Conservation (phyloP, 2,888 invertebrate species). For the Notocelia uddmanniana region DNA sequence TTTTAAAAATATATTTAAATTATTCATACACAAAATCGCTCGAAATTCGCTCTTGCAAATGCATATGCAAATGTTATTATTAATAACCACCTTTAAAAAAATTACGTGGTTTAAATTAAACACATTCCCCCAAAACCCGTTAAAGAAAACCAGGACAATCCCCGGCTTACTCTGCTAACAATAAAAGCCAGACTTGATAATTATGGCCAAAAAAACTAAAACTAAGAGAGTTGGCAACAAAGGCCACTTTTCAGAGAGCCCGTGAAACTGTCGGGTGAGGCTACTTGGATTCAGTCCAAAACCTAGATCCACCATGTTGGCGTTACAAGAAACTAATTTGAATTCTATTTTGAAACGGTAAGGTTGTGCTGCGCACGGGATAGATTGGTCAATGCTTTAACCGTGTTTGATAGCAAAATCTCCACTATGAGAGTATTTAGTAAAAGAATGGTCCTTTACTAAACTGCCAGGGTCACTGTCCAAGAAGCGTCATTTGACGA, state of each 20-base stretch:
- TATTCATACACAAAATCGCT: no score
- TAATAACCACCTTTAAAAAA: background rate
- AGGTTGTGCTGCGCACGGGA: background rate
- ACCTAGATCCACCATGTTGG: constrained; percentile 1
- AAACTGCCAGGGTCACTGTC: background rate
- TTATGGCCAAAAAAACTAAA: constrained; percentile 53
- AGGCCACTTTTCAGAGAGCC: constrained; percentile 63
- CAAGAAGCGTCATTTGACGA: background rate
- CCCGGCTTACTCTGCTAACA: constrained; percentile 28
- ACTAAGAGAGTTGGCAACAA: constrained; percentile 54
- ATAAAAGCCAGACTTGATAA: constrained; percentile 52
- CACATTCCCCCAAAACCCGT: background rate
- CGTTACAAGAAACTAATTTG: constrained; percentile 1
- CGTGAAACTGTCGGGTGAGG: constrained; percentile 64
- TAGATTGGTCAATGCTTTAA: background rate
- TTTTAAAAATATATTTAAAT: no score
- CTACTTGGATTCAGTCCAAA: constrained; percentile 53
- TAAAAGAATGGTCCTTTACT: background rate
- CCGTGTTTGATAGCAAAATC: background rate
- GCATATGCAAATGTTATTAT: no score
- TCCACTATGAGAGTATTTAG: background rate
- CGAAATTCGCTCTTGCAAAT: no score
- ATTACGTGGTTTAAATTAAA: background rate
- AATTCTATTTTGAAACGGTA: background rate
- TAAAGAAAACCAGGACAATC: background rate